phyloP scores from a whole-genome alignment of 2,888 invertebrate genomes.

The Nematopogon swammerdamellus region DNA sequence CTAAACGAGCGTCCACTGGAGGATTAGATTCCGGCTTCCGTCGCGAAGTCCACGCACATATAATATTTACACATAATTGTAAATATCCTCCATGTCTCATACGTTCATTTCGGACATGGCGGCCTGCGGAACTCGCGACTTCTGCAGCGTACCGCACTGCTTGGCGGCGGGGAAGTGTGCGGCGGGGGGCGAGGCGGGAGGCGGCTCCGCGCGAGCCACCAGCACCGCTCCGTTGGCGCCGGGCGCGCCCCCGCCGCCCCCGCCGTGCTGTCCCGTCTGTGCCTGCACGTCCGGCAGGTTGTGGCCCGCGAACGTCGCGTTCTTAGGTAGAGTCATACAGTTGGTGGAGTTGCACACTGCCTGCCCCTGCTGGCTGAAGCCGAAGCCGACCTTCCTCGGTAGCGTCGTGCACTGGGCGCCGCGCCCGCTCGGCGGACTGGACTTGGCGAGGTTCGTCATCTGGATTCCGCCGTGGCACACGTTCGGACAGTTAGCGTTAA shows the following conservation, averaged over 20 bases:
- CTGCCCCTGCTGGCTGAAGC: conserved; percentile 36
- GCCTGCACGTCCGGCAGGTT: conserved; percentile 51
- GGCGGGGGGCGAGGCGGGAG: conserved; percentile 39
- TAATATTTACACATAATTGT: conserved; percentile 48
- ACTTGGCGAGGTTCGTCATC: conserved; percentile 43
- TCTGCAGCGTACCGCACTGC: conserved; percentile 35
- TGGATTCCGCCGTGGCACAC: conserved; percentile 61
- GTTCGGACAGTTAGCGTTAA: conserved; percentile 41
- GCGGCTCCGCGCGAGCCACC: conserved; percentile 16
- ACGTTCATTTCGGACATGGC: conserved; percentile 89
- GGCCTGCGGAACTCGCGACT: conserved; percentile 68
- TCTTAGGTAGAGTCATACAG: conserved; percentile 62
- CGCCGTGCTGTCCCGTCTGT: conserved; percentile 32
- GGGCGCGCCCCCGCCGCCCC: conserved; percentile 24
- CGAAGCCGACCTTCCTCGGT: conserved; percentile 48
- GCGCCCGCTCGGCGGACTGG: conserved; percentile 41
- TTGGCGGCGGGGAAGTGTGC: conserved; percentile 27
- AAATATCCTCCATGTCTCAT: conserved; percentile 66
- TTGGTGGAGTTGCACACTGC: conserved; percentile 45
- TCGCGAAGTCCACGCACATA: no score
- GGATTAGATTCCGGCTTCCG: no score
- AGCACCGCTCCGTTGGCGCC: conserved; percentile 39
- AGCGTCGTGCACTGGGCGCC: conserved; percentile 42
- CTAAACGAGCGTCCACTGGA: no score
- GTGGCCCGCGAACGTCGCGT: conserved; percentile 40